phyloP scores from a whole-genome alignment of 1,140 invertebrate genomes.

The Agraylea sexmaculata region DNA sequence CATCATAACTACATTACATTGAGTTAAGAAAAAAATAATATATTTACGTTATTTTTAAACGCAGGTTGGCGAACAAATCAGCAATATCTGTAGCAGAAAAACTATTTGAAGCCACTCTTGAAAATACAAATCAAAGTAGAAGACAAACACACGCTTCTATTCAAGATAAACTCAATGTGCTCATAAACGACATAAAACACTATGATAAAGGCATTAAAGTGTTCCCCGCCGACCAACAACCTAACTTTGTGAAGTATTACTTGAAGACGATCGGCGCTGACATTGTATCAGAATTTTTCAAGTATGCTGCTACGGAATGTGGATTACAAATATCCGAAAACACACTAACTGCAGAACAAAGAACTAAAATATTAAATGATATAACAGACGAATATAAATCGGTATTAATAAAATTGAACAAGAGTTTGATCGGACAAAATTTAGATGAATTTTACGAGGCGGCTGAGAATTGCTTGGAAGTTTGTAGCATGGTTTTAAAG shows the following conservation, averaged over 20 bases:
- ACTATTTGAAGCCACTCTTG: constrained; percentile 55
- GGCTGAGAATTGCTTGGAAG: constrained; percentile 57
- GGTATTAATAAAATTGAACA: constrained; percentile 48
- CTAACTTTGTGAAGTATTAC: constrained; percentile 65
- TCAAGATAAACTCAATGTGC: constrained; percentile 68
- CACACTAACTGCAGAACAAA: constrained; percentile 50
- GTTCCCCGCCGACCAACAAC: constrained; percentile 44
- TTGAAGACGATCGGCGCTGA: constrained; percentile 74
- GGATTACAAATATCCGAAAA: constrained; percentile 44
- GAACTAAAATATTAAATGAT: constrained; percentile 55
- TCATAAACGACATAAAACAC: constrained; percentile 63
- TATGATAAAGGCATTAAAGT: constrained; percentile 79
- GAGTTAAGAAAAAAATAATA: background rate
- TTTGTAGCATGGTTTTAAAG: constrained; percentile 72
- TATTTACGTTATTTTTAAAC: background rate
- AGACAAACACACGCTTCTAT: constrained; percentile 66
- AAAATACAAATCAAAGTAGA: constrained; percentile 50
- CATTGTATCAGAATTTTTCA: constrained; percentile 66
- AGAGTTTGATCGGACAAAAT: constrained; percentile 46
- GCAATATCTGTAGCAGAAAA: constrained; percentile 53
- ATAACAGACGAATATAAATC: constrained; percentile 52
- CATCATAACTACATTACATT: constrained; percentile 21
- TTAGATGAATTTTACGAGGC: constrained; percentile 67
- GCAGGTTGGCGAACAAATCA: constrained; percentile 38
- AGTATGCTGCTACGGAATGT: constrained; percentile 55